Conservation (phyloP, 2,797 vertebrate genomes). For the Pygocentrus nattereri region DNA sequence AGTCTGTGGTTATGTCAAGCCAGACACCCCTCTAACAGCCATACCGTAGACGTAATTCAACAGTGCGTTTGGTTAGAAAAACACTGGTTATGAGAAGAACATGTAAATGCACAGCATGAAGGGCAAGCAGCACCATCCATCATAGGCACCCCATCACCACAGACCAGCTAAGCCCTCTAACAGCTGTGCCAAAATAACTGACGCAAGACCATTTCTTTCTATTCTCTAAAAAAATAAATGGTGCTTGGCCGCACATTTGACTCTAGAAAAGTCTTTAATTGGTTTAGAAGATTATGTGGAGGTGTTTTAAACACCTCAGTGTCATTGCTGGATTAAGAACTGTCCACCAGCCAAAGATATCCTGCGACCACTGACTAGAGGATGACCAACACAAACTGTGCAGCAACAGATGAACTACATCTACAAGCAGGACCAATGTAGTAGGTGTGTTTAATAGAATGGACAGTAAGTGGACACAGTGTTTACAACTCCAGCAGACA, state of each 20-base stretch:
- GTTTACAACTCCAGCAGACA: too few relatives aligned
- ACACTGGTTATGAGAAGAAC: conserved; percentile 21
- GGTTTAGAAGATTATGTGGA: background rate
- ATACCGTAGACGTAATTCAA: conserved; percentile 10
- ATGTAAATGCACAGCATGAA: conserved; percentile 12
- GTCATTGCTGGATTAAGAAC: too few relatives aligned
- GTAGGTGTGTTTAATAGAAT: too few relatives aligned
- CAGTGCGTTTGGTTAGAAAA: conserved; percentile 19
- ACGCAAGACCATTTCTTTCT: conserved; percentile 16
- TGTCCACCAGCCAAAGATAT: too few relatives aligned
- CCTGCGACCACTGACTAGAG: too few relatives aligned
- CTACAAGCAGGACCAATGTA: too few relatives aligned
- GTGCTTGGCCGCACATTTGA: background rate
- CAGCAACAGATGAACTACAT: too few relatives aligned
- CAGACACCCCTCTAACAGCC: background rate
- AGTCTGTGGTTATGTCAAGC: conserved; percentile 4
- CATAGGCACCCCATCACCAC: conserved; percentile 24
- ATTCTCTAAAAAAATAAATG: background rate
- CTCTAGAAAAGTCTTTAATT: background rate
- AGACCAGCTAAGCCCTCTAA: conserved; percentile 6
- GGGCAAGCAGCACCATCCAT: conserved; percentile 27
- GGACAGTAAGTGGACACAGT: too few relatives aligned
- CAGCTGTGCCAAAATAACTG: conserved; percentile 14
- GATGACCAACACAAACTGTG: too few relatives aligned
- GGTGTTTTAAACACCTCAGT: background rate